Conservation (phyloP, 2,113 vertebrate genomes). For the Oreochromis spilurus region DNA sequence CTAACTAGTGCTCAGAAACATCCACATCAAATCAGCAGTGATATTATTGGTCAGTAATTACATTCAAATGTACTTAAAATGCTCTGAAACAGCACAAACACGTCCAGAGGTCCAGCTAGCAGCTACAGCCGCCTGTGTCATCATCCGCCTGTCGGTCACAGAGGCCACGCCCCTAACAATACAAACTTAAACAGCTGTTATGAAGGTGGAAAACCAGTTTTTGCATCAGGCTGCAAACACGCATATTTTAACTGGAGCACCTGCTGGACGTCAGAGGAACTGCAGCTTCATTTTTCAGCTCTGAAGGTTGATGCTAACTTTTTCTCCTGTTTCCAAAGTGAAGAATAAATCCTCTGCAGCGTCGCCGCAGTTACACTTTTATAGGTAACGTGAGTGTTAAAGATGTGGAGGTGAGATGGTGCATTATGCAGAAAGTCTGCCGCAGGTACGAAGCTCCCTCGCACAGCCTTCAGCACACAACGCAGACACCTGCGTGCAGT, state of each 20-base stretch:
- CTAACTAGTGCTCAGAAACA: background rate
- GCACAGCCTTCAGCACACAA: background rate
- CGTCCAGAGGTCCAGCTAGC: background rate
- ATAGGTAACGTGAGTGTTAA: background rate
- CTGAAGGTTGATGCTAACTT: background rate
- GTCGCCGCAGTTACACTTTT: background rate
- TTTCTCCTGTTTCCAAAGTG: background rate
- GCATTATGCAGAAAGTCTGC: background rate
- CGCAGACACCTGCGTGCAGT: background rate
- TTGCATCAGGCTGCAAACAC: background rate
- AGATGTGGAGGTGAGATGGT: background rate
- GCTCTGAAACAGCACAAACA: background rate
- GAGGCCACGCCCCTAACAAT: background rate
- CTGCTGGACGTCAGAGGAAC: background rate
- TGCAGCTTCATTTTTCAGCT: background rate
- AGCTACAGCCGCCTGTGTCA: background rate
- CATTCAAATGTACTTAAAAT: background rate
- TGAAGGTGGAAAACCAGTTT: background rate
- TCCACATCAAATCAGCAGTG: background rate
- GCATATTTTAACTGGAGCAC: background rate
- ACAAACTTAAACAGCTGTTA: background rate
- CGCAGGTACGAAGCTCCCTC: background rate
- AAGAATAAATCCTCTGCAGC: accelerated
- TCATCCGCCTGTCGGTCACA: background rate
- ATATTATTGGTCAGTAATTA: background rate